phyloP scores from a whole-genome alignment of 1,140 invertebrate genomes.

The Brachionus koreanus region DNA sequence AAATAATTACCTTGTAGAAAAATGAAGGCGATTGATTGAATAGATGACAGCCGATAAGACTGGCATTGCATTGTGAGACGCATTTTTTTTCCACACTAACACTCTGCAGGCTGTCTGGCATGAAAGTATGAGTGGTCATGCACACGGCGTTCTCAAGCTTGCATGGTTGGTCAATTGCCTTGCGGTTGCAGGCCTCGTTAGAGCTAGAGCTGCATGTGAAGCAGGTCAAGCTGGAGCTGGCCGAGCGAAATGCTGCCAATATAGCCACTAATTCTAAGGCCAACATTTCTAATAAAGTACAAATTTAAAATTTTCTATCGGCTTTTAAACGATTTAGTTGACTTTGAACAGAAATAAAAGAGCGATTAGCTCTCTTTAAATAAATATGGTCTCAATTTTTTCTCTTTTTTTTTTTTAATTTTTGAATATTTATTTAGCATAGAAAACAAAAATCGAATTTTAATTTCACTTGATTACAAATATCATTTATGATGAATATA shows the following conservation, averaged over 20 bases:
- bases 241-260: background rate
- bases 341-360: background rate
- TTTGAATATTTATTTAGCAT: constrained; percentile 2
- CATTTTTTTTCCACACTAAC: constrained; percentile 25
- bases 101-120: background rate
- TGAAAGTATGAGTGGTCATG: background rate
- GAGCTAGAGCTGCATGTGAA: background rate
- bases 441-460: background rate
- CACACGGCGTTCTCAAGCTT: background rate
- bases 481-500: constrained; percentile 24
- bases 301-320: background rate
- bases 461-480: constrained; percentile 20
- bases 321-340: background rate
- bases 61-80: background rate
- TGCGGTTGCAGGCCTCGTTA: constrained; percentile 14
- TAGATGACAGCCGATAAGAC: background rate
- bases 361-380: background rate
- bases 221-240: constrained; percentile 6
- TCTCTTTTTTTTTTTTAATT: too few relatives aligned
- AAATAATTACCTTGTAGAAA: background rate
- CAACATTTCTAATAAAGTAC: background rate
- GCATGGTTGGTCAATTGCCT: constrained; percentile 33
- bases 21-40: background rate
- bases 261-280: background rate
- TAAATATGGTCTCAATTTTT: constrained; percentile 5